Evolutionary conservation across 2,113 vertebrate species (phyloP), one percentile per base, ranked within the genome.

Genomic region (Daphoenositta chrysoptera): DNA sequence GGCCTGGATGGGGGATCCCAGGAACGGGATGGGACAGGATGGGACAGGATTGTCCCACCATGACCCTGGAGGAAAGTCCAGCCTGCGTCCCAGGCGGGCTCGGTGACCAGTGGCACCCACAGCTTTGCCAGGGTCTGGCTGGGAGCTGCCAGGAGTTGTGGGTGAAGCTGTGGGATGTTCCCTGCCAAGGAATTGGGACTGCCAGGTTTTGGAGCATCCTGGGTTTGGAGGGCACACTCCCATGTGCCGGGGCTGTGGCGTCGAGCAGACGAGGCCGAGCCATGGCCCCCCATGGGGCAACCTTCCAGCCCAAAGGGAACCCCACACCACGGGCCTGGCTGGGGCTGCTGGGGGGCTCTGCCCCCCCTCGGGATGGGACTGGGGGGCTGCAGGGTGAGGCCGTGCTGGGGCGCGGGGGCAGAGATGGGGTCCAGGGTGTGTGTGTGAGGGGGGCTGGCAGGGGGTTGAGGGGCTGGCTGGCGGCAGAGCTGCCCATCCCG

Each of bases 181-280:
- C 35, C 35, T 57, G 48, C 79, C 12, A 1, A 7, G 12, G 42
- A 26, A n/a, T 10, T 2, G 3, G 44, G 10, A 13, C 30, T 2
- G 3, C 6, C 56, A 0, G 23, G 6, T 3, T 64, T 53, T 14
- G 50, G 40, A 30, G 23, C 31, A 12, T 3, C 45, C 42, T 3
- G 0, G 3, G 10, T 12, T n/a, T 23, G 30, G 15, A 53, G 60
- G 47, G 10, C 4, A 11, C 40, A 4, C 13, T 48, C 7, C 77
- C 63, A 7, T 0, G 16, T 77, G 75, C 56, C 0, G 0, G 20
- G 42, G 65, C 60, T 45, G 83, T 1, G 10, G 51, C 0, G 0
- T 68, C 9, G 2, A 90, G 75, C 4, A 9, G 60, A n/a, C 0
- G 7, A 92, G 66, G 79, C 51, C 0, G 2, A 72, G 58, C 35